phyloP scores from a whole-genome alignment of 2,113 vertebrate genomes.

The Pollimyrus isidori region DNA sequence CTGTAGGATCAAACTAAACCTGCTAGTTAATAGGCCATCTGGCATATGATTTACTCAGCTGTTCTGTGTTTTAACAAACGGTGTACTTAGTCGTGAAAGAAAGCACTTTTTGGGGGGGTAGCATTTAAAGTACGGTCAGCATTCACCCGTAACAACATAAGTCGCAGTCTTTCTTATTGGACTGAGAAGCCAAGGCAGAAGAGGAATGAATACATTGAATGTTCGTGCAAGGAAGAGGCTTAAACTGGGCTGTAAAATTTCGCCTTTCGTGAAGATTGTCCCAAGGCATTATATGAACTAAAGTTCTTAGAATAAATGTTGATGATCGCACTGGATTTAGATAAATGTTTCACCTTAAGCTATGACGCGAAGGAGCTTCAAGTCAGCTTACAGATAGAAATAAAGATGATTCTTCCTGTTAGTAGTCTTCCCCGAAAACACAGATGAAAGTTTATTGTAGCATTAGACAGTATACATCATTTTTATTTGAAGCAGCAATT shows the following conservation, averaged over 20 bases:
- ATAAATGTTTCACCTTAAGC: neutral
- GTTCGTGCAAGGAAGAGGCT: neutral
- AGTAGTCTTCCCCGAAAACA: neutral
- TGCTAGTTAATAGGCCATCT: neutral
- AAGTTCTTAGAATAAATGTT: neutral
- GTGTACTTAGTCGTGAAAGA: neutral
- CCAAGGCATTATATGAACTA: neutral
- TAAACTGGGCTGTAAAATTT: neutral
- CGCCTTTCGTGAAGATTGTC: neutral
- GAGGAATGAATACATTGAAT: neutral
- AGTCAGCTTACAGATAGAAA: neutral
- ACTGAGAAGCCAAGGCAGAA: neutral
- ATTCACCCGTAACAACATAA: neutral
- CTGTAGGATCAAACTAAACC: neutral
- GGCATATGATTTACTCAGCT: neutral
- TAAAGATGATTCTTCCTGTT: neutral
- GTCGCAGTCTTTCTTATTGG: neutral
- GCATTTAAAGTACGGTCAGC: neutral
- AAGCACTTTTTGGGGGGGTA: neutral
- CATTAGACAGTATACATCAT: neutral
- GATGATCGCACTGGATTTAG: neutral
- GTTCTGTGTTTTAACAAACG: neutral
- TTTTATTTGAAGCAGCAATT: neutral
- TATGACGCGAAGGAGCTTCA: neutral
- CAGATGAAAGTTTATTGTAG: neutral